Conservation (phyloP, 2,888 invertebrate species). For the Heterodera filipjevi region DNA sequence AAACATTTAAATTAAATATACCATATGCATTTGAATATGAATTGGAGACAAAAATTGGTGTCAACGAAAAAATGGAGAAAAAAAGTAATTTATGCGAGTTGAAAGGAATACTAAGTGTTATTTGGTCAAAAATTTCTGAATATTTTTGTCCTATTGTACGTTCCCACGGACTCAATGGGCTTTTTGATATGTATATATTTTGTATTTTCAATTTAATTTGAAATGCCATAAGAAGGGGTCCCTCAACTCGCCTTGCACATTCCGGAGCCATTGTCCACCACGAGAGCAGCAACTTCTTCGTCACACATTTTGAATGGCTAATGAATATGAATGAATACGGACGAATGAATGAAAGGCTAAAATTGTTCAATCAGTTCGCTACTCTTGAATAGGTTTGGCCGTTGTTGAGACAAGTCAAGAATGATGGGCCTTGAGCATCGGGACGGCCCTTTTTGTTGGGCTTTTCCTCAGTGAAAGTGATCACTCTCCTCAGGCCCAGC, state of each 20-base stretch:
- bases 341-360: background rate
- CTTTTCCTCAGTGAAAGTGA: background rate
- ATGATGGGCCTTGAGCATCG: background rate
- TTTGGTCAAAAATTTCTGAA: too few species aligned
- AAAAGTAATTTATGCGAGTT: too few species aligned
- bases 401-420: slow-evolving; percentile 1
- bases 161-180: too few species aligned
- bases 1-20: too few species aligned
- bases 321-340: background rate
- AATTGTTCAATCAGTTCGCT: background rate
- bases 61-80: too few species aligned
- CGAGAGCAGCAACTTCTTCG: slow-evolving; percentile 87
- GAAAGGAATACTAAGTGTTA: too few species aligned
- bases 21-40: too few species aligned
- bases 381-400: slow-evolving; percentile 8
- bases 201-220: too few species aligned
- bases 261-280: slow-evolving; percentile 65
- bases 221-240: background rate
- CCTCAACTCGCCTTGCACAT: slow-evolving; percentile 42
- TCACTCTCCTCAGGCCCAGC: too few species aligned
- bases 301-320: slow-evolving; percentile 68
- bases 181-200: too few species aligned
- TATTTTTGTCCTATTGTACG: too few species aligned
- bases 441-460: slow-evolving; percentile 2
- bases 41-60: too few species aligned